Conservation (phyloP, 2,113 vertebrate species). For the Chiloscyllium plagiosum region DNA sequence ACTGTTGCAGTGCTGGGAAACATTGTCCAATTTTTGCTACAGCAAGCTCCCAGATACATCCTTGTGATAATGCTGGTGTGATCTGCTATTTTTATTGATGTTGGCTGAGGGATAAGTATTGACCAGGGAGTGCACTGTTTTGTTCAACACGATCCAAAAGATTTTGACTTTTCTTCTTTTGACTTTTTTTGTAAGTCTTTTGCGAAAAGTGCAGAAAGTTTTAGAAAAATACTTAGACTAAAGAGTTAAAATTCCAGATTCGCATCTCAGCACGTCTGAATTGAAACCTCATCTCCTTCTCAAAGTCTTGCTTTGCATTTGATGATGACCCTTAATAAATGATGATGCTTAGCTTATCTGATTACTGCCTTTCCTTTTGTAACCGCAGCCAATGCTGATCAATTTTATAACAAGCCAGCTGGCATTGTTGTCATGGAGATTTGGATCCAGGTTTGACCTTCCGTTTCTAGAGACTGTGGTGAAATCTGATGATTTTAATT, state of each 20-base stretch:
- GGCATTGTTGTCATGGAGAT: slow-evolving; percentile 17
- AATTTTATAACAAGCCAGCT: not conserved
- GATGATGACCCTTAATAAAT: not conserved
- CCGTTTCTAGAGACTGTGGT: not conserved
- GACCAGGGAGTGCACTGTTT: not conserved
- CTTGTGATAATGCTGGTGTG: not conserved
- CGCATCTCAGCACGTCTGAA: no score
- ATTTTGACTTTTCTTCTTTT: not conserved
- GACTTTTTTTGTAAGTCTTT: not conserved
- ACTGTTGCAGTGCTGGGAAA: not conserved
- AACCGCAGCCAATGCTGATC: not conserved
- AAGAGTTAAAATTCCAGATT: no score
- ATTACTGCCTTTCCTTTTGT: not conserved
- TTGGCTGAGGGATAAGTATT: no score
- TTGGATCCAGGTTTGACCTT: not conserved
- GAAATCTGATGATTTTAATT: not conserved
- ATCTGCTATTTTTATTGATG: not conserved
- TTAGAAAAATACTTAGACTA: no score
- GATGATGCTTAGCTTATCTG: not conserved
- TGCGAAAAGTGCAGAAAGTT: not conserved
- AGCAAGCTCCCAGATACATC: not conserved
- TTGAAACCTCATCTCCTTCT: not conserved
- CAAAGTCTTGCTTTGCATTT: no score
- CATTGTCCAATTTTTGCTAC: not conserved
- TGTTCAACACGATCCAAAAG: not conserved